These are phyloP conservation scores for Danaus plexippus DNA, from an alignment of 1,140 invertebrate species.

Conservation along the genomic window DNA sequence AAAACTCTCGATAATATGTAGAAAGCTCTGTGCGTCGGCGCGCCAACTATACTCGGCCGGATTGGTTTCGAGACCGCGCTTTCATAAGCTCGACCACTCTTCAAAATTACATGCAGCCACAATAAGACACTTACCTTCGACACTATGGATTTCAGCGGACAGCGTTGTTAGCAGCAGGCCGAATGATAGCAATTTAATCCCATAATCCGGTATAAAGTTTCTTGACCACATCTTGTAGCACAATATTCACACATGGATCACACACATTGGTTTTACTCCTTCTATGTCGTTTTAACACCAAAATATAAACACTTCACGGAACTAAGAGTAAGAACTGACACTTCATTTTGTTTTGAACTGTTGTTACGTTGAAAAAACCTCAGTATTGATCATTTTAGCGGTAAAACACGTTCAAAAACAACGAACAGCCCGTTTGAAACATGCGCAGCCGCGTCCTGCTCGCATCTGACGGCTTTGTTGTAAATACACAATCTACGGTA, in stretches of 20 bases:
- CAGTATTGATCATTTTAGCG: constrained; percentile 64
- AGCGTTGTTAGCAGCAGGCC: constrained; percentile 46
- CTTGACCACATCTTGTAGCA: constrained; percentile 69
- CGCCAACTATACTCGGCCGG: constrained; percentile 39
- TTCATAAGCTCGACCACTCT: constrained; percentile 59
- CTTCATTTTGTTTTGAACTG: constrained; percentile 68
- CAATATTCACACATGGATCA: constrained; percentile 69
- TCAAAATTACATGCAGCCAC: constrained; percentile 28
- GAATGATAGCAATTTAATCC: constrained; percentile 58
- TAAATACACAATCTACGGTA: constrained; percentile 67
- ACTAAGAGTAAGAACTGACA: constrained; percentile 68
- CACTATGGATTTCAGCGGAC: constrained; percentile 50
- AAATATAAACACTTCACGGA: constrained; percentile 65
- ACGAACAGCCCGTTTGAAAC: constrained; percentile 57
- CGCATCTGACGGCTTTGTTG: constrained; percentile 70
- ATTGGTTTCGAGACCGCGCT: constrained; percentile 45
- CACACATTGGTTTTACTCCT: constrained; percentile 70
- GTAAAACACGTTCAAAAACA: constrained; percentile 60
- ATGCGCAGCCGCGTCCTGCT: constrained; percentile 68
- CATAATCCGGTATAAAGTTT: constrained; percentile 71
- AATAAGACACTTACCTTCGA: constrained; percentile 54
- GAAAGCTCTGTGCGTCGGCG: constrained; percentile 34
- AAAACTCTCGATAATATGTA: constrained; percentile 18
- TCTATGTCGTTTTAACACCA: constrained; percentile 58
- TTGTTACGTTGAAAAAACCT: constrained; percentile 58